phyloP scores from a whole-genome alignment of 2,888 invertebrate species.

The Diadegma fenestrale region DNA sequence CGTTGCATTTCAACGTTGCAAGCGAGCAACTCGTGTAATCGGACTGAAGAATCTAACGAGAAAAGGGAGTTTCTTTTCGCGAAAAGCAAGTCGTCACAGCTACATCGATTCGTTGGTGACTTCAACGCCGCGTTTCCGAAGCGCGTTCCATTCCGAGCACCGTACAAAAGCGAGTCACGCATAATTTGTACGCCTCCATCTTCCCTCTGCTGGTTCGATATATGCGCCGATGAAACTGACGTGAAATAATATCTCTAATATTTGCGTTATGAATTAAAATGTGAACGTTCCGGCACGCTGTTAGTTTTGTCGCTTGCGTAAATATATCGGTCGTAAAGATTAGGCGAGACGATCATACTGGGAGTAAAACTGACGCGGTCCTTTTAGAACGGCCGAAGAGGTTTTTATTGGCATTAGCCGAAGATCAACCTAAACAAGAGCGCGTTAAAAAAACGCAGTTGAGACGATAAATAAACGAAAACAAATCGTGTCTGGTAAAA shows the following conservation, averaged over 20 bases:
- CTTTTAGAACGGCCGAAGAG: neutral
- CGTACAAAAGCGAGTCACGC: neutral
- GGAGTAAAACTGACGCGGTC: neutral
- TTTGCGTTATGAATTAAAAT: conserved; percentile 2
- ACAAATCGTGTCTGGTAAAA: neutral
- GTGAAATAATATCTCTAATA: neutral
- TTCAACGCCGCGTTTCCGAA: conserved; percentile 53
- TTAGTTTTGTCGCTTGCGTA: conserved; percentile 6
- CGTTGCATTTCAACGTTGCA: no score
- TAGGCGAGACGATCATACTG: neutral
- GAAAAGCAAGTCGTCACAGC: neutral
- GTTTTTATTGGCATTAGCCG: neutral
- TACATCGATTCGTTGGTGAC: conserved; percentile 43
- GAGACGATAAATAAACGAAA: neutral
- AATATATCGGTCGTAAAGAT: conserved; percentile 17
- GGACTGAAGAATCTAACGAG: conserved; percentile 20
- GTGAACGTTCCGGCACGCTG: conserved; percentile 1
- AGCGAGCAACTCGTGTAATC: conserved; percentile 21
- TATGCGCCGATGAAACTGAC: neutral
- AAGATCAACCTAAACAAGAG: neutral
- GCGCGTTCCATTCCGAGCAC: neutral
- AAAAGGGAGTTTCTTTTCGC: conserved; percentile 14
- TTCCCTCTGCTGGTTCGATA: neutral
- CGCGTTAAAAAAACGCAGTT: neutral
- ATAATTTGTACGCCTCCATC: neutral